Base-by-base conservation (phyloP, 2,797 vertebrate species). In the Aldrovandia affinis region DNA sequence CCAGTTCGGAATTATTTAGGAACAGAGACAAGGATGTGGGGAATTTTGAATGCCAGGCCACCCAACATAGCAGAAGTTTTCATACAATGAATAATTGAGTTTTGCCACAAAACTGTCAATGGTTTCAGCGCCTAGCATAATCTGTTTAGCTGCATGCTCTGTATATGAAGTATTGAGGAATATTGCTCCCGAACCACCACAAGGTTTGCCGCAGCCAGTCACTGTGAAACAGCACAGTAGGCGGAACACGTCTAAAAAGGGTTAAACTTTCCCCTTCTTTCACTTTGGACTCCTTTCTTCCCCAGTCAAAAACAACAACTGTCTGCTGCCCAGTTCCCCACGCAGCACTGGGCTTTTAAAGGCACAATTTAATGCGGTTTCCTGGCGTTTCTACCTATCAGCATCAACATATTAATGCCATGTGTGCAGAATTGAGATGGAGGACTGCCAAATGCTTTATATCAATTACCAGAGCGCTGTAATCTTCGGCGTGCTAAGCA, bases 381-480 rank as follows among this genome's bases (percentile, higher is more conserved):
- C 87, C 84, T 80, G 84, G 55, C 42, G 85, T 84, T 86, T 88
- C 82, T 84, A 83, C 86, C 84, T 83, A 84, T 90, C 86, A 90
- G 85, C 85, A 73, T 88, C 84, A 81, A 87, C 87, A 92, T 91
- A 91, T 91, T 90, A 90, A 77, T 78, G 84, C 91, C 92, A 92
- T 89, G 91, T 93, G 93, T 90, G 89, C 87, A 88, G 83, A 82
- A 78, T 42, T 36, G 36, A 61, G 65, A 57, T 2, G 50, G 80
- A 42, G 20, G 47, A 20, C 70, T 84, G 86, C 90, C 94, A 93
- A 93, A 93, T 90, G 90, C 88, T 92, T 92, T 87, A 88, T 85
- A 91, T 93, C 85, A 92, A 91, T 94, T 93, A 93, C 90, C 89
- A 83, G 22, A 18, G 47, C 80, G 86, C 82, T 83, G 86, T 84